Percentiles rank a stretch among this genome's conserved stretches.
Conservation (phyloP, 2,797 vertebrate genomes). For the Allobates femoralis region DNA sequence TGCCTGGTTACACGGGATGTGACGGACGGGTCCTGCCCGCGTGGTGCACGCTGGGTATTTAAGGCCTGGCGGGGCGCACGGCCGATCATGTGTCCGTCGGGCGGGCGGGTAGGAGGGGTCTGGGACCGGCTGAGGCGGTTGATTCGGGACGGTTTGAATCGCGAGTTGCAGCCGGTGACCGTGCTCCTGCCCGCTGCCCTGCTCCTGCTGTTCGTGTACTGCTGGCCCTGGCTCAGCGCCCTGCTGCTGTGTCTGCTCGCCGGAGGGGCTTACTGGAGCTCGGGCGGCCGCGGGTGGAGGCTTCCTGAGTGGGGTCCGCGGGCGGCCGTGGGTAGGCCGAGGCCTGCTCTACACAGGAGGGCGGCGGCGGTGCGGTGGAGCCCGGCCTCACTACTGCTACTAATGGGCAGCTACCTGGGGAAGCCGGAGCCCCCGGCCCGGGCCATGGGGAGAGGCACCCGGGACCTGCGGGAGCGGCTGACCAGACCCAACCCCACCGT, state of each 20-base stretch:
- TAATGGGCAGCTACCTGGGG: conserved; percentile 54
- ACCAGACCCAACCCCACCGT: conserved; percentile 23
- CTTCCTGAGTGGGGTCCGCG: background rate
- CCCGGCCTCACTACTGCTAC: conserved; percentile 1
- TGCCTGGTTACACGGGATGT: conserved; percentile 51
- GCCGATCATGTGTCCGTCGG: conserved; percentile 55
- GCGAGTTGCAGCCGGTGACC: background rate
- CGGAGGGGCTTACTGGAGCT: background rate
- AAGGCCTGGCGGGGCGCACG: conserved; percentile 52
- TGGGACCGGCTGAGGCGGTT: background rate
- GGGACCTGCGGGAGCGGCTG: background rate
- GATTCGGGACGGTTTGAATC: background rate
- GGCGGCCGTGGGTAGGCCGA: background rate
- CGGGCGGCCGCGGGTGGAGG: background rate
- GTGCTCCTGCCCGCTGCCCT: conserved; percentile 39
- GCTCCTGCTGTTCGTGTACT: conserved; percentile 57
- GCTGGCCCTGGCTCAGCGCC: conserved; percentile 64
- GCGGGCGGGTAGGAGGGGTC: conserved; percentile 32
- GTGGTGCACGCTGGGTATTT: conserved; percentile 56
- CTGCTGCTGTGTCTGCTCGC: background rate
- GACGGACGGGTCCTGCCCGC: conserved; percentile 8
- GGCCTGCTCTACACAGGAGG: background rate
- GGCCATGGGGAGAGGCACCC: background rate
- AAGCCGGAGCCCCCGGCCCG: conserved; percentile 34
- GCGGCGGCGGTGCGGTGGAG: background rate